Base-by-base conservation (phyloP, 2,113 vertebrate genomes). In the Albula glossodonta region DNA sequence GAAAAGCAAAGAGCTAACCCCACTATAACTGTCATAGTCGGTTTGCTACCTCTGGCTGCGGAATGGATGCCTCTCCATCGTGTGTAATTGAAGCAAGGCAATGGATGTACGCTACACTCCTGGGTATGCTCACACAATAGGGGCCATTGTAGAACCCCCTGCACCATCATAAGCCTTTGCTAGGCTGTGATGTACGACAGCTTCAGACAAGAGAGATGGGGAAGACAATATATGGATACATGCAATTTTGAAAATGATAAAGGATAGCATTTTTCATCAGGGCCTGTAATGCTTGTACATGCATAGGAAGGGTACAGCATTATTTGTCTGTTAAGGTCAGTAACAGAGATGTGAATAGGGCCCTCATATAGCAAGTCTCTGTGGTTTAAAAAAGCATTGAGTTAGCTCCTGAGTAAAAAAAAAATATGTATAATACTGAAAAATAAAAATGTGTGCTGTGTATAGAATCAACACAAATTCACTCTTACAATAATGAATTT, bases 141-240 rank as follows among this genome's bases (percentile, higher is more conserved):
- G 25, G 51, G 10, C 77, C 25, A 78, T 31, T 22, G 50, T 17
- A 0, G 31, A 5, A 56, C n/a, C 51, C 74, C 90, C 86, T 60
- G 22, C 50, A 7, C 82, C 9, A 87, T 82, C 88, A 82, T 84
- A 90, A 90, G 90, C 87, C 89, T 89, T 82, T 78, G 86, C 91
- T 88, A 91, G 90, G 92, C 91, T 91, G 91, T 90, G 87, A 81
- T 88, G 92, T 92, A 94, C 86, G 89, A 87, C 87, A 88, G 89
- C 88, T 85, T 89, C 17, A n/a, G 80, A 63, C 53, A 70, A 82
- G 81, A 79, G 51, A 87, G 81, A 83, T 80, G 86, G 88, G 86
- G 87, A 90, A 85, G 84, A 78, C 87, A 85, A 88, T 79, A 84
- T 81, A 51, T 86, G 88, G 81, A 87, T 83, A 80, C 77, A 66